Percentiles rank a stretch among this genome's conserved stretches.
Conservation (phyloP, 2,797 vertebrate genomes). For the Acanthurus lineatus region DNA sequence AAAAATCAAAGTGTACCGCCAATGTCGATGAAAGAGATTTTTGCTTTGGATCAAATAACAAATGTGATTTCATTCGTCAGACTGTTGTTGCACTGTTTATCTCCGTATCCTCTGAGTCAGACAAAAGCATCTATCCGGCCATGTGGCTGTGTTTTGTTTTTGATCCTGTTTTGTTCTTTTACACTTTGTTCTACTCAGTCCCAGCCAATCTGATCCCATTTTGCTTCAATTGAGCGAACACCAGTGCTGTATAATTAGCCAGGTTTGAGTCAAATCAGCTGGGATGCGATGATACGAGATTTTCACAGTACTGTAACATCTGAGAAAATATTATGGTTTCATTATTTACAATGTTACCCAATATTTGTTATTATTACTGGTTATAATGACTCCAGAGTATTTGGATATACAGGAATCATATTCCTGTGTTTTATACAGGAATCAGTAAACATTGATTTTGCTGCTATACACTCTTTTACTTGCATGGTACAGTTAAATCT, state of each 20-base stretch:
- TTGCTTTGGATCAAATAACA: conserved; percentile 40
- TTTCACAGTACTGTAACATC: too few relatives aligned
- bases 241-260: conserved; percentile 31
- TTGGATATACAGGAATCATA: too few relatives aligned
- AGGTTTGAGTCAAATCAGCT: conserved; percentile 22
- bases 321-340: too few relatives aligned
- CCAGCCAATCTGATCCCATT: conserved; percentile 27
- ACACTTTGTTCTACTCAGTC: conserved; percentile 28
- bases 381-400: too few relatives aligned
- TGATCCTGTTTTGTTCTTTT: conserved; percentile 37
- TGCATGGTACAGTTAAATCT: too few relatives aligned
- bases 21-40: conserved; percentile 32
- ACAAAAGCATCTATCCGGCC: conserved; percentile 39
- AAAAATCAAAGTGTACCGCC: conserved; percentile 33
- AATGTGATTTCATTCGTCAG: conserved; percentile 37
- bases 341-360: too few relatives aligned
- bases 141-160: conserved; percentile 42
- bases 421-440: too few relatives aligned
- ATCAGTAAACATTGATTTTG: too few relatives aligned
- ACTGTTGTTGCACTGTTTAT: conserved; percentile 34
- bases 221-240: neutral
- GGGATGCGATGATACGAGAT: too few relatives aligned
- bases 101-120: conserved; percentile 14
- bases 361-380: too few relatives aligned
- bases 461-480: too few relatives aligned